Percentiles rank a stretch among this genome's conserved stretches.
Evolutionary conservation across 1,140 invertebrate genomes (phyloP).

Genomic region (Paramacrobiotus metropolitanus): DNA sequence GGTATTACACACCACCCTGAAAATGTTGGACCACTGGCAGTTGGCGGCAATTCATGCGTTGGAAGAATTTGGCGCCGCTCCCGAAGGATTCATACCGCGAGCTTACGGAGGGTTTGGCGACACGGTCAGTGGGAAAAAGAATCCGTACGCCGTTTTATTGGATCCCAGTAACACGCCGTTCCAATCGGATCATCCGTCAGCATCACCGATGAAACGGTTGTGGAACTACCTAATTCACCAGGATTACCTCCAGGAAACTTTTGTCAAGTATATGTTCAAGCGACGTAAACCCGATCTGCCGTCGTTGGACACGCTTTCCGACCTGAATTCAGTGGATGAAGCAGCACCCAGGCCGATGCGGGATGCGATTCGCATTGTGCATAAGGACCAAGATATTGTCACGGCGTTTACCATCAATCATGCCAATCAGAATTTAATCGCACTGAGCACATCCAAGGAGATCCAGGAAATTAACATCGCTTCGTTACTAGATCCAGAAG

Average conservation of each 20-base stretch:
- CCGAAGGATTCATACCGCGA: conserved; percentile 49
- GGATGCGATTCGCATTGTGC: conserved; percentile 65
- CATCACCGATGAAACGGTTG: conserved; percentile 54
- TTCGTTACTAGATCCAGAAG: conserved; percentile 54
- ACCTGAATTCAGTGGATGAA: conserved; percentile 13
- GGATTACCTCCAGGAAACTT: conserved; percentile 74
- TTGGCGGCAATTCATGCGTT: conserved; percentile 38
- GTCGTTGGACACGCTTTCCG: conserved; percentile 9
- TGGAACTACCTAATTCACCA: conserved; percentile 85
- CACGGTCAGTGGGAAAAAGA: conserved; percentile 53
- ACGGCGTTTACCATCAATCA: conserved; percentile 86
- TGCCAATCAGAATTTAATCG: conserved; percentile 55
- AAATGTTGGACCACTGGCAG: conserved; percentile 66
- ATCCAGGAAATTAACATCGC: conserved; percentile 93
- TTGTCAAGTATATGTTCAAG: conserved; percentile 81
- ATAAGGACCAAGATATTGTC: conserved; percentile 96
- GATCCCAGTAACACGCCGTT: conserved; percentile 90
- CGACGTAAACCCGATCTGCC: conserved; percentile 29
- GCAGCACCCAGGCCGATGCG: conserved; percentile 14
- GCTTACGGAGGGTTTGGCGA: conserved; percentile 29
- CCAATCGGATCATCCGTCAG: conserved; percentile 36
- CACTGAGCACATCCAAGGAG: conserved; percentile 78
- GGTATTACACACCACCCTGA: conserved; percentile 60
- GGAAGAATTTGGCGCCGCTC: conserved; percentile 40
- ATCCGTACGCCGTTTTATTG: conserved; percentile 52